These are phyloP conservation scores for Drosophila novamexicana DNA, from an alignment of 1,140 invertebrate species.

Conservation along the genomic window DNA sequence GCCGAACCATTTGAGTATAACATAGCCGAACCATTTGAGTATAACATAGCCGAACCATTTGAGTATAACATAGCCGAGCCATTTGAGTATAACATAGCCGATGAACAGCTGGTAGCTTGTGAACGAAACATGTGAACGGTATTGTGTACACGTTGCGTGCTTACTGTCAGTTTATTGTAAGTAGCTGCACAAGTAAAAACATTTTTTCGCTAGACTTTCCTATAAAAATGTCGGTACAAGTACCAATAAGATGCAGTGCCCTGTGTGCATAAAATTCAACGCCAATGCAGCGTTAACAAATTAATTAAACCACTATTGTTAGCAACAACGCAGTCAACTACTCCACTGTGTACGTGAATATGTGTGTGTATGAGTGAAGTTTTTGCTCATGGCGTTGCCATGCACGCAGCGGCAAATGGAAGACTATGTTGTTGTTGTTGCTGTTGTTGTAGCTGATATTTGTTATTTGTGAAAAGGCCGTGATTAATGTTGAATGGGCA, in stretches of 20 bases:
- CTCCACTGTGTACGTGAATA: constrained; percentile 4
- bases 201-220: constrained; percentile 27
- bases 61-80: background rate
- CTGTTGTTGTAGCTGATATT: constrained; percentile 6
- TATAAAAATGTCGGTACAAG: constrained; percentile 9
- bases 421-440: constrained; percentile 22
- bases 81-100: constrained; percentile 4
- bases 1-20: constrained; percentile 1
- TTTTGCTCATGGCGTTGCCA: constrained; percentile 53
- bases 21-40: background rate
- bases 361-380: constrained; percentile 37
- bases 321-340: constrained; percentile 5
- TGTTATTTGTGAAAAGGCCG: constrained; percentile 35
- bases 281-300: background rate
- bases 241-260: background rate
- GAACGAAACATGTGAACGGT: constrained; percentile 6
- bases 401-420: constrained; percentile 38
- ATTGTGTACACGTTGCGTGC: constrained; percentile 29
- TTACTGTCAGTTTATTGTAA: constrained; percentile 46
- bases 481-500: constrained; percentile 37
- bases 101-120: constrained; percentile 24
- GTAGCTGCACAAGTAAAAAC: constrained; percentile 46
- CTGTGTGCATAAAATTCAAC: constrained; percentile 1
- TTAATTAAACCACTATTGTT: constrained; percentile 5
- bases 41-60: background rate